phyloP scores from a whole-genome alignment of 2,888 invertebrate genomes.

The Liodrosophila aerea region DNA sequence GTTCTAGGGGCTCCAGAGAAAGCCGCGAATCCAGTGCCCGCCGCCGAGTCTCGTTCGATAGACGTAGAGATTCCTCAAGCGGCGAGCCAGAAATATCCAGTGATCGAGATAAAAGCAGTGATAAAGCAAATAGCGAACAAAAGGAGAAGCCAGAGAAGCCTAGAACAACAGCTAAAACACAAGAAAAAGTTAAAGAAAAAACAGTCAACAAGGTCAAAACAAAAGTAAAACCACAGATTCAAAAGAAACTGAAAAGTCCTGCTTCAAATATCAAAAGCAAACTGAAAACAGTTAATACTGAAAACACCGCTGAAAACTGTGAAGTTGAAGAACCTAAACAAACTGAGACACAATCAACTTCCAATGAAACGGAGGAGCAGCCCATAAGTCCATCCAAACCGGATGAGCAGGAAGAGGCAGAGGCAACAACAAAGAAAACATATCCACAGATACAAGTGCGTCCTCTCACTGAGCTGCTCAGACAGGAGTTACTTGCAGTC shows the following conservation, averaged over 20 bases:
- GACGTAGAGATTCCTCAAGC: neutral
- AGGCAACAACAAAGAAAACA: neutral
- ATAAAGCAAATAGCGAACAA: neutral
- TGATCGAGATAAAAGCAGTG: too few relatives aligned
- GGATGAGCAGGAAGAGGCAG: neutral
- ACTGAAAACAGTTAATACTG: neutral
- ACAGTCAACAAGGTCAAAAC: neutral
- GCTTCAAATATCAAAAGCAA: too few relatives aligned
- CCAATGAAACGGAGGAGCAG: too few relatives aligned
- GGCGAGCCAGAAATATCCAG: neutral
- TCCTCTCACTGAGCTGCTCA: conserved; percentile 70
- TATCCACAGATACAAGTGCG: conserved; percentile 72
- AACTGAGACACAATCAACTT: neutral
- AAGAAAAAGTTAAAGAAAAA: neutral
- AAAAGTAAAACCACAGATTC: neutral
- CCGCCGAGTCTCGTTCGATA: neutral
- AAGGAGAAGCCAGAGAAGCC: neutral
- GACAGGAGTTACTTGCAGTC: conserved; percentile 54
- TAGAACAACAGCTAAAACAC: neutral
- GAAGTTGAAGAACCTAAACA: neutral
- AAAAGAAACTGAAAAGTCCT: neutral
- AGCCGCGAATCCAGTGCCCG: neutral
- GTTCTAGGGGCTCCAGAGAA: neutral
- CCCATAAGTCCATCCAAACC: too few relatives aligned
- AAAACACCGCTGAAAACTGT: neutral